Conservation (phyloP, 2,888 invertebrate species). For the Brachyopa scutellaris region DNA sequence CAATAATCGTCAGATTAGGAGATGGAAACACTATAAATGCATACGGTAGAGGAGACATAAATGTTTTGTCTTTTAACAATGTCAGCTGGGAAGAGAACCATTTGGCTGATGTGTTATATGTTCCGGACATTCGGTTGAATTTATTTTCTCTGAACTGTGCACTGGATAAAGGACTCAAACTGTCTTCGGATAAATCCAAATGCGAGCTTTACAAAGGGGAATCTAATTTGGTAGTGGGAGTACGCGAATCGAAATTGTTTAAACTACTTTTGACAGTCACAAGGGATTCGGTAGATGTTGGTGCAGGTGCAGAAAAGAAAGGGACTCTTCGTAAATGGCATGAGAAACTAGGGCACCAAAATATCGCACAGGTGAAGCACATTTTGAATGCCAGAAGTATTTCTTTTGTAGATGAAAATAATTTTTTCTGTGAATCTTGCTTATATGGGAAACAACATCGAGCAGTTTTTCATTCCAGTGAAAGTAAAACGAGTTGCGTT, state of each 20-base stretch:
- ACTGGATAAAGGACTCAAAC: conserved; percentile 60
- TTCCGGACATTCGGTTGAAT: conserved; percentile 70
- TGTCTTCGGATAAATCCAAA: conserved; percentile 43
- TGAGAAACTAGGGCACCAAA: conserved; percentile 73
- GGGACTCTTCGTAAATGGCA: conserved; percentile 73
- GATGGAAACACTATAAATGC: conserved; percentile 60
- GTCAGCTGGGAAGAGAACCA: conserved; percentile 63
- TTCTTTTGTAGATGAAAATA: conserved; percentile 39
- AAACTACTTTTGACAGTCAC: conserved; percentile 46
- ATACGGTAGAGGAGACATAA: conserved; percentile 61
- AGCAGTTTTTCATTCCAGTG: conserved; percentile 56
- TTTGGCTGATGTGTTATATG: conserved; percentile 68
- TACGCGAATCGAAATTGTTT: conserved; percentile 44
- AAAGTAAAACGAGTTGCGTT: conserved; percentile 50
- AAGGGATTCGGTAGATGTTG: background rate
- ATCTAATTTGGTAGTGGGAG: conserved; percentile 37
- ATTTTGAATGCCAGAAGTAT: conserved; percentile 67
- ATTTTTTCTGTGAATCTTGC: conserved; percentile 72
- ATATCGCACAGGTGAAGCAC: conserved; percentile 65
- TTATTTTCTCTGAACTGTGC: conserved; percentile 69
- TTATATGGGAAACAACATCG: conserved; percentile 73
- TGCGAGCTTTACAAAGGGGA: conserved; percentile 52
- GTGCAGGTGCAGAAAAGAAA: conserved; percentile 4
- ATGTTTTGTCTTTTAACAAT: conserved; percentile 69
- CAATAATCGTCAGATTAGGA: conserved; percentile 40